Evolutionary conservation across 2,888 invertebrate species (phyloP).

Genomic region (Cheilosia impressa): DNA sequence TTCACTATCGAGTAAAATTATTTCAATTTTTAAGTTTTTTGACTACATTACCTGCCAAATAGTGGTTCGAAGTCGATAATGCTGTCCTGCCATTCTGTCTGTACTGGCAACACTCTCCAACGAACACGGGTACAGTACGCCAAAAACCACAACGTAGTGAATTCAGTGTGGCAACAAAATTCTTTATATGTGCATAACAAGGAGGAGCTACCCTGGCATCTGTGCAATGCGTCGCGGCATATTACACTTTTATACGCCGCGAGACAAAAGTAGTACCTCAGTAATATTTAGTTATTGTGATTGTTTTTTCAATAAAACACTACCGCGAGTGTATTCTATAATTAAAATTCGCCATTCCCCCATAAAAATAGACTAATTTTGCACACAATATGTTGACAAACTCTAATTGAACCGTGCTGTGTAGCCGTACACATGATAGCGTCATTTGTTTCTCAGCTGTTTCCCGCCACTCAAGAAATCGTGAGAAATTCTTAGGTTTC

Average conservation of each 20-base stretch:
- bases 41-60: too few species aligned
- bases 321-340: not conserved
- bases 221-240: conserved; percentile 70
- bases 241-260: conserved; percentile 62
- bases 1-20: too few species aligned
- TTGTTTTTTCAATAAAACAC: conserved; percentile 13
- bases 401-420: conserved; percentile 24
- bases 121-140: conserved; percentile 32
- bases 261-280: conserved; percentile 72
- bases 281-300: conserved; percentile 37
- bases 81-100: not conserved
- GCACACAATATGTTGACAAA: conserved; percentile 14
- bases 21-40: too few species aligned
- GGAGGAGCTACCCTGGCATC: conserved; percentile 56
- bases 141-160: conserved; percentile 18
- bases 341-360: not conserved
- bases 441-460: conserved; percentile 75
- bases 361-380: conserved; percentile 6
- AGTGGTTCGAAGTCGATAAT: too few species aligned
- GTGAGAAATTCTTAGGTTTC: conserved; percentile 67
- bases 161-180: conserved; percentile 52
- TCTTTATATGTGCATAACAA: conserved; percentile 47
- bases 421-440: conserved; percentile 71
- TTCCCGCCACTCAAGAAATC: conserved; percentile 73
- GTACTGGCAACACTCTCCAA: conserved; percentile 15